Percentiles rank a stretch among this genome's conserved stretches.
Evolutionary conservation across 2,113 vertebrate species (phyloP).

Genomic region (Columba livia): DNA sequence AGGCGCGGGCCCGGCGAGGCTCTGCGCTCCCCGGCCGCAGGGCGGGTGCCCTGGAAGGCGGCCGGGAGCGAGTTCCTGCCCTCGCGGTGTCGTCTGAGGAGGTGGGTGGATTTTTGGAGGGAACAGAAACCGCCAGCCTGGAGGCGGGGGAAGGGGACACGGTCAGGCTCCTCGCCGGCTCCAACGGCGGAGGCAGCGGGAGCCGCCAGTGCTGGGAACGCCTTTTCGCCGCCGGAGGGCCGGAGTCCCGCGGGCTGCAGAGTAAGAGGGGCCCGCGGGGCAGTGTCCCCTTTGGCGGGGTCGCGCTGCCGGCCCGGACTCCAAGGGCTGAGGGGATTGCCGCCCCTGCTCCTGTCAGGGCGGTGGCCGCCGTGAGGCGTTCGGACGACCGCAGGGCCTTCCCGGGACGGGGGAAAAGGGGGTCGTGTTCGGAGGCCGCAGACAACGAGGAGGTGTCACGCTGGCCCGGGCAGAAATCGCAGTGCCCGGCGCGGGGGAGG

Average conservation of each 20-base stretch:
- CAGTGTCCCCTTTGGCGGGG: background rate
- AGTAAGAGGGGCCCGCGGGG: background rate
- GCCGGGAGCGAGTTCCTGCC: background rate
- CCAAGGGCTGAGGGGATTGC: background rate
- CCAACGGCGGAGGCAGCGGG: background rate
- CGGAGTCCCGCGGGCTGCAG: background rate
- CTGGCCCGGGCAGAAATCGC: no score
- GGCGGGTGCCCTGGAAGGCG: constrained; percentile 21
- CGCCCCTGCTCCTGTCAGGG: background rate
- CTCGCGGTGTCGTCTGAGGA: background rate
- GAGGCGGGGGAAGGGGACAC: background rate
- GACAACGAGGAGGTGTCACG: background rate
- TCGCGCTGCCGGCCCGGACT: no score
- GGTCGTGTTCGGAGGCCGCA: no score
- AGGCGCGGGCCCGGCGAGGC: background rate
- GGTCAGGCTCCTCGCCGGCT: background rate
- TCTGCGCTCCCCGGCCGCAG: background rate
- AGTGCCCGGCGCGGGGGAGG: background rate
- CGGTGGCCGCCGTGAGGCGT: background rate
- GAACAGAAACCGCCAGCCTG: background rate
- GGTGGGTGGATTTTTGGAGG: constrained; percentile 36
- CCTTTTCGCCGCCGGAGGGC: background rate
- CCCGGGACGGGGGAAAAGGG: background rate
- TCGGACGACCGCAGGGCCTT: background rate
- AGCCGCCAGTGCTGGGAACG: background rate